Base-by-base conservation (phyloP, 2,113 vertebrate species). In the Setophaga petechia region DNA sequence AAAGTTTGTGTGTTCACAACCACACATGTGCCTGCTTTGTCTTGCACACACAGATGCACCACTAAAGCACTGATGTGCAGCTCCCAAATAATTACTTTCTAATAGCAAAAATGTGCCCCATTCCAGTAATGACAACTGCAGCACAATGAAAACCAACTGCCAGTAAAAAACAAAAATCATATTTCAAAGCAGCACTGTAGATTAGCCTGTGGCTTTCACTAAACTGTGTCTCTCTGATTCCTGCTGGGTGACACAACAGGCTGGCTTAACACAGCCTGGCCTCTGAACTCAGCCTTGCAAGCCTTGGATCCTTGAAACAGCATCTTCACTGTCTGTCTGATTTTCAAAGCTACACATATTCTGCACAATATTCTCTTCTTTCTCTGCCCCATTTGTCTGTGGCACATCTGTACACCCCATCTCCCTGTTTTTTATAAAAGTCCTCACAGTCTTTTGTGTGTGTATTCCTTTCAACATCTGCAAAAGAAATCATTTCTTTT, bases 391-490 rank as follows among this genome's bases (percentile, higher is more conserved):
- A 1, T 87, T 93, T 73, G 25, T 44, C 76, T 77, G 46, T 82
- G 82, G 55, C 80, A 91, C 81, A 84, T 91, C 85, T 96, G 84
- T 87, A 80, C 89, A 76, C 61, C 84, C 75, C 47, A 9, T 80
- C 87, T 93, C 89, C 68, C 25, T 74, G 14, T 28, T 87, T 90
- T 57, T 84, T 69, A 62, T 55, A 54, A 39, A 92, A 84, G 54
- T 59, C 65, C 54, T 93, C 62, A 5, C 43, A 77, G 51, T 21
- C 87, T 93, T 94, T 82, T 79, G 73, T 96, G 74, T 0, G 0
- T 73, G 67, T 95, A 90, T 91, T 67, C 59, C 46, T 91, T 93
- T 93, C 75, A 95, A 89, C 96, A 97, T 96, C 96, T 97, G 96
- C 89, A 94, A 96, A 97, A 96, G 87, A 65, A 90, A 97, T 97